Evolutionary conservation across 2,113 vertebrate species (phyloP), one percentile per base, ranked within the genome.

Genomic region (Desmodus rotundus): DNA sequence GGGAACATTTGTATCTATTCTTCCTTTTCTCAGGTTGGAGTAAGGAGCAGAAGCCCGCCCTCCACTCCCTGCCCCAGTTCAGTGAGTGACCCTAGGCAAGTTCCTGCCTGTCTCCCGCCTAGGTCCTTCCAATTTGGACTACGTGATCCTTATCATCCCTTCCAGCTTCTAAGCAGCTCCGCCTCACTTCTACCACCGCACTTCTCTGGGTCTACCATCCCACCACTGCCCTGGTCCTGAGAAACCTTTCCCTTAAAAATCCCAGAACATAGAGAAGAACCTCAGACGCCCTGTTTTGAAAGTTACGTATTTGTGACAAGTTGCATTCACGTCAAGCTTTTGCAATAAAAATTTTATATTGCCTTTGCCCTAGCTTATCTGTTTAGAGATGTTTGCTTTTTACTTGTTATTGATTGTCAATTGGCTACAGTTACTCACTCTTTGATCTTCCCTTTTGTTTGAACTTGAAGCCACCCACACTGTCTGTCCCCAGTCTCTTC

Each of bases 401-500:
- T 65, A 82, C 61, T 86, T 91, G 47, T 54, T 95, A 96, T 94
- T 96, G 96, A 96, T 96, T 24, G 45, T 54, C 78, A n/a, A 45
- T 85, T 88, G 93, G 73, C 91, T 81, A 54, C 26, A 67, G 91
- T 76, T 74, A 54, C 92, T 73, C 33, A 6, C 43, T n/a, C 85
- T 97, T 96, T 94, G 94, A 97, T 96, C 91, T 93, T 74, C 83
- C 13, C 50, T 83, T 92, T 82, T 82, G 73, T 94, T 88, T 72
- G 93, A 85, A 82, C 50, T 85, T 43, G 78, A 85, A 82, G 36
- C 81, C 88, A 78, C 94, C 85, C 85, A 72, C 92, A n/a, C 80
- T 45, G 77, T 65, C 84, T 90, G 28, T 52, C 61, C 58, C 61
- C 63, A 3, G 43, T 77, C 52, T 78, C 72, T 84, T 91, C 74